phyloP scores from a whole-genome alignment of 2,113 vertebrate species.

The Amblyornis subalaris region DNA sequence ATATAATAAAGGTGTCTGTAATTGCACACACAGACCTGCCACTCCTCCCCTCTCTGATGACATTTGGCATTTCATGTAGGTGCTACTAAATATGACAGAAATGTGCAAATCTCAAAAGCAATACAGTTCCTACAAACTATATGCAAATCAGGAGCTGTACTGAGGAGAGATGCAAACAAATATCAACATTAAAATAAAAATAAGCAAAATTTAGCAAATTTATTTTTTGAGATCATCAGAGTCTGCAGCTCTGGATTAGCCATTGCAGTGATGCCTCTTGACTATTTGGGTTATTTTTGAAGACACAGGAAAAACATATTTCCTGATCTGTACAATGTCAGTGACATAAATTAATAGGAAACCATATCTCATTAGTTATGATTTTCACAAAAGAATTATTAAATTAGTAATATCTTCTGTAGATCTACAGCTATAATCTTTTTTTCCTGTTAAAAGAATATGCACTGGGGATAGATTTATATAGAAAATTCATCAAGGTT shows the following conservation, averaged over 20 bases:
- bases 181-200: not conserved
- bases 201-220: not conserved
- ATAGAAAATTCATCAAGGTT: not conserved
- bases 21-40: not conserved
- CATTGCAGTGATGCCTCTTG: not conserved
- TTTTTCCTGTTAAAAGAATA: not conserved
- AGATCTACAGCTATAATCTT: not conserved
- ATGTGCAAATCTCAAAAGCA: not conserved
- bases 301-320: not conserved
- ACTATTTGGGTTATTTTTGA: not conserved
- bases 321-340: not conserved
- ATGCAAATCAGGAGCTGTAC: not conserved
- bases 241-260: not conserved
- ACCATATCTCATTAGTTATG: not conserved
- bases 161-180: not conserved
- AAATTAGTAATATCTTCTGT: not conserved
- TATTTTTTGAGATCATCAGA: not conserved
- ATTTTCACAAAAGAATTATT: not conserved
- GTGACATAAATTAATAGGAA: not conserved
- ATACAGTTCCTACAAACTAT: not conserved
- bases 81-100: not conserved
- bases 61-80: not conserved
- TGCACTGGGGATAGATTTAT: not conserved
- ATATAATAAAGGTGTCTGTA: not conserved
- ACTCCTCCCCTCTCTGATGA: not conserved